Evolutionary conservation across 1,140 invertebrate species (phyloP), one percentile per base, ranked within the genome.

Genomic region (Caenorhabditis remanei): DNA sequence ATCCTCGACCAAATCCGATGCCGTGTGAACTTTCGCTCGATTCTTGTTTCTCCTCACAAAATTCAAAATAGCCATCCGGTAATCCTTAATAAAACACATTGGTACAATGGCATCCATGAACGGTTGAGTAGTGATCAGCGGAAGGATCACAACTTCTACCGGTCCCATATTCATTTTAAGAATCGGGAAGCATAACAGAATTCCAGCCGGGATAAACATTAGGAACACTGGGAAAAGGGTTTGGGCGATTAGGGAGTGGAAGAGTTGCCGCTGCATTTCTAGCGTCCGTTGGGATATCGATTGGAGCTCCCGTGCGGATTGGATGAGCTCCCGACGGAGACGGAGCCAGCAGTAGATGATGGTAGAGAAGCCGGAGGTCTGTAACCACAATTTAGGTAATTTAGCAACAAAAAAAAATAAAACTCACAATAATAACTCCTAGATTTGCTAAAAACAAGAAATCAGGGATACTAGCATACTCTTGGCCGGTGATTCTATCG

Each of bases 101-200:
- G 65, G 65, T n/a, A 71, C 65, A 4, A 71, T 14, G n/a, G 65
- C 65, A 71, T 71, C 65, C 65, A 71, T 71, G 19, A 71, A 71
- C 19, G 65, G 65, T 71, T 71, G 65, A 19, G 65, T 71, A 8
- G 65, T 71, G 40, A 71, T 71, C 19, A 71, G 0, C 0, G 65
- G 65, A 8, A 71, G 41, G 9, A 71, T 71, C 19, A 71, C 46
- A 19, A 71, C 16, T 19, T 71, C 65, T 0, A 71, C 46, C 24
- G 65, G 41, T 71, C 65, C 65, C 65, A 71, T 71, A 46, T 71
- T 19, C 11, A 14, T 43, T 46, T 46, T 43, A 4, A 71, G 19
- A 43, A 71, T 71, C 1, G 65, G 65, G n/a, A 71, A 71, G 19
- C 65, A 43, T 3, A 71, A 19, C 11, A 71, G 41, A 7, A 71